These are phyloP conservation scores for Bagarius yarrelli DNA, from an alignment of 2,113 vertebrate species.

Conservation along the genomic window DNA sequence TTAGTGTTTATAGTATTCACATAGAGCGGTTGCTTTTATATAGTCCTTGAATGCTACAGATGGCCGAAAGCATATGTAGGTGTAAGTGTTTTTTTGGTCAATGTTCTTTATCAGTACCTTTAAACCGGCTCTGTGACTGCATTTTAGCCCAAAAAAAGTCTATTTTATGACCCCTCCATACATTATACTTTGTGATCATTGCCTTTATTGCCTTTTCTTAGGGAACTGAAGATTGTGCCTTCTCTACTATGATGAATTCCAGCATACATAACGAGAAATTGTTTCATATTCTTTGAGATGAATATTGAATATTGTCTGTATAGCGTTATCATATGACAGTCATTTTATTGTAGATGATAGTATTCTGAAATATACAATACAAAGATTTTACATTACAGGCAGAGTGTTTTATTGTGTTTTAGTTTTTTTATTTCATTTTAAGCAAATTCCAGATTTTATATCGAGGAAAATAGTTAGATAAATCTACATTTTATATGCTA, in stretches of 20 bases:
- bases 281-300: conserved; percentile 1
- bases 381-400: neutral
- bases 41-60: too few species aligned
- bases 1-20: too few species aligned
- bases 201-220: conserved; percentile 47
- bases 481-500: neutral
- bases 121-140: conserved; percentile 24
- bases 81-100: conserved; percentile 10
- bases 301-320: conserved; percentile 19
- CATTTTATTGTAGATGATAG: neutral
- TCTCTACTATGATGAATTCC: conserved; percentile 29
- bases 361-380: neutral
- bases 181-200: conserved; percentile 44
- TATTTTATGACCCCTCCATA: conserved; percentile 41
- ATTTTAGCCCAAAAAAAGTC: conserved; percentile 35
- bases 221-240: conserved; percentile 32
- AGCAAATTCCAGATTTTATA: neutral
- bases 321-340: neutral
- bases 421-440: neutral
- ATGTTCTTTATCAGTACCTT: conserved; percentile 16
- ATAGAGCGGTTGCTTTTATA: too few species aligned
- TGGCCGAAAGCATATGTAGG: too few species aligned
- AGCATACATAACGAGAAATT: conserved; percentile 39
- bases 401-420: neutral
- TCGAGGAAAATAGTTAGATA: neutral